Conservation (phyloP, 1,140 invertebrate genomes). For the Daktulosphaira vitifoliae region DNA sequence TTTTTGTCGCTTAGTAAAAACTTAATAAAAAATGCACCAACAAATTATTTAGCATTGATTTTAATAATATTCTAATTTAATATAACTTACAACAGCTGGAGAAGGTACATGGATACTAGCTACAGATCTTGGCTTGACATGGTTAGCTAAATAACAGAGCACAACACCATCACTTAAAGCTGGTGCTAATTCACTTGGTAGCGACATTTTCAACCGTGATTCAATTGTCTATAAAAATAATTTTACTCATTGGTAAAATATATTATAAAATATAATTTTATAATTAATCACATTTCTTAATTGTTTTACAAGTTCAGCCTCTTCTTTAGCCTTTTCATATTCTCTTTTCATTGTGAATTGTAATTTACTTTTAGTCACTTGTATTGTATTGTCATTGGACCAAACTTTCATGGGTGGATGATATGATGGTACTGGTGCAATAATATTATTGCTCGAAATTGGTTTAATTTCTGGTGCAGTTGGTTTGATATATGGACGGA, state of each 20-base stretch:
- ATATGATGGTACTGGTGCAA: background rate
- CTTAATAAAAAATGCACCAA: too few species aligned
- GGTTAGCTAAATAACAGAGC: constrained; percentile 86
- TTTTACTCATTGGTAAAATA: background rate
- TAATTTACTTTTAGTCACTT: constrained; percentile 51
- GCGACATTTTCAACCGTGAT: constrained; percentile 73
- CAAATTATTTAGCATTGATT: too few species aligned
- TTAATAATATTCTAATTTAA: too few species aligned
- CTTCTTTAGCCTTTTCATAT: constrained; percentile 80
- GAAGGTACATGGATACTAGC: constrained; percentile 91
- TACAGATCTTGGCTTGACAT: constrained; percentile 78
- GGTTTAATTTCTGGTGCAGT: constrained; percentile 5
- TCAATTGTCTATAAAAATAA: constrained; percentile 73
- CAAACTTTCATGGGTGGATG: background rate
- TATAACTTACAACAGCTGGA: constrained; percentile 73
- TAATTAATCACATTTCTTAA: constrained; percentile 68
- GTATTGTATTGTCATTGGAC: background rate
- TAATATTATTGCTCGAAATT: constrained; percentile 1
- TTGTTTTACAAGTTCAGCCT: constrained; percentile 74
- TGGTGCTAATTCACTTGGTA: constrained; percentile 78
- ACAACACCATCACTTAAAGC: constrained; percentile 85
- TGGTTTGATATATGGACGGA: constrained; percentile 19
- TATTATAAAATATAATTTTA: background rate
- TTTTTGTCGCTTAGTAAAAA: too few species aligned
- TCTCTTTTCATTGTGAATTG: constrained; percentile 87